Conservation (phyloP, 2,797 vertebrate genomes). For the Florisuga fusca region DNA sequence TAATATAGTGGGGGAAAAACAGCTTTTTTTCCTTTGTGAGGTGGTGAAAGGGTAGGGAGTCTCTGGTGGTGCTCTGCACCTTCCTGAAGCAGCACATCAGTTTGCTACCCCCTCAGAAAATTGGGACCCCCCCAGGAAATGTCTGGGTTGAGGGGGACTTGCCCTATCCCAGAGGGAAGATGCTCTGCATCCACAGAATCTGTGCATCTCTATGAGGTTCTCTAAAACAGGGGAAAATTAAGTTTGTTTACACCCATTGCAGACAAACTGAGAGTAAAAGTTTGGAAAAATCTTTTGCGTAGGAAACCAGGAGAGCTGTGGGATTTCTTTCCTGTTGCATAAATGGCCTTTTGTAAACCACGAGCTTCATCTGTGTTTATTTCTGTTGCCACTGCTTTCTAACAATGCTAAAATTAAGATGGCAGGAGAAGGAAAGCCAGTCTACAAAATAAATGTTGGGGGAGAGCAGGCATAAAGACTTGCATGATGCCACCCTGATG, state of each 20-base stretch:
- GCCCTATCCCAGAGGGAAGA: not conserved
- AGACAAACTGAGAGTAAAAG: not conserved
- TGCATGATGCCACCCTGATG: not conserved
- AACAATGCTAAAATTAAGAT: not conserved
- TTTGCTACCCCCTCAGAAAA: not conserved
- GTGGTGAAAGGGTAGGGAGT: accelerated
- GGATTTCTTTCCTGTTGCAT: not conserved
- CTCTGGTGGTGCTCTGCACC: not conserved
- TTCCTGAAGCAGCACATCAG: not conserved
- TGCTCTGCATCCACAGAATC: not conserved
- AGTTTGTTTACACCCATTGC: not conserved
- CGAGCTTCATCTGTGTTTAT: accelerated
- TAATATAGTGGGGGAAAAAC: not conserved
- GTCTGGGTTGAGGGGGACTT: not conserved
- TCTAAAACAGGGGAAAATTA: not conserved
- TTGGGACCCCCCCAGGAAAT: not conserved
- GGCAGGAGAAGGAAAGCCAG: not conserved
- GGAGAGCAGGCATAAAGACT: not conserved
- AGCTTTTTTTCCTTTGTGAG: accelerated
- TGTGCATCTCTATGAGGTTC: not conserved
- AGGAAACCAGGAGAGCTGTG: not conserved
- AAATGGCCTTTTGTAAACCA: not conserved
- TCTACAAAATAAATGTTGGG: not conserved
- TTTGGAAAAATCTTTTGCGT: not conserved
- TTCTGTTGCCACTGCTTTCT: not conserved